These are phyloP conservation scores for Fragum fragum DNA, from an alignment of 2,888 invertebrate genomes.

Conservation along the genomic window DNA sequence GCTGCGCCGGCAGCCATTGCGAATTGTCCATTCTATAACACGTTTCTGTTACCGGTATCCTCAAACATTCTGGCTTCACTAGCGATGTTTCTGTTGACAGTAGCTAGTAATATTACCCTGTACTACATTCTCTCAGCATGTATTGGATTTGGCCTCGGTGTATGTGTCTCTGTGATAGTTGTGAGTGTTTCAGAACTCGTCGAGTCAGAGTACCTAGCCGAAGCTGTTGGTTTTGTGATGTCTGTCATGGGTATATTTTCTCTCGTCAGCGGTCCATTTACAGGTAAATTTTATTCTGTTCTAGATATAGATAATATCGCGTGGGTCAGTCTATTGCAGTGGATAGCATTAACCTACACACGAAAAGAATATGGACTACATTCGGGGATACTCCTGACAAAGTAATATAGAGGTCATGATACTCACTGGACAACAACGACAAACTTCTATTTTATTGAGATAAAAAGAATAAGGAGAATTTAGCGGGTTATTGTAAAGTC, in stretches of 20 bases:
- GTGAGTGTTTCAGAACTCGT: neutral
- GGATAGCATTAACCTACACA: too few species aligned
- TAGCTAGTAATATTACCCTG: neutral
- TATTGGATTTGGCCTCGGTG: constrained; percentile 5
- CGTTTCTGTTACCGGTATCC: neutral
- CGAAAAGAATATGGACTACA: too few species aligned
- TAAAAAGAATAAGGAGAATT: too few species aligned
- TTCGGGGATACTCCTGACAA: too few species aligned
- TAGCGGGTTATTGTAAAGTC: too few species aligned
- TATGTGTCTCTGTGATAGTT: neutral
- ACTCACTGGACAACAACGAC: too few species aligned
- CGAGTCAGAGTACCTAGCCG: neutral
- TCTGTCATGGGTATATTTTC: neutral
- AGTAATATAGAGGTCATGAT: too few species aligned
- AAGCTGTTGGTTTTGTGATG: neutral
- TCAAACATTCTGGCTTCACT: neutral
- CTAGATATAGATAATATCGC: neutral
- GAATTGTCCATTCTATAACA: neutral
- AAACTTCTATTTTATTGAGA: too few species aligned
- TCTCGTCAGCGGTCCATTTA: neutral
- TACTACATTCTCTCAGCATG: neutral
- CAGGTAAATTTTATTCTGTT: neutral
- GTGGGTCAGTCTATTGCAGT: too few species aligned
- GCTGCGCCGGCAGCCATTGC: neutral
- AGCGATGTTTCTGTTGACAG: neutral